These are phyloP conservation scores for Himantopus leucocephalus DNA, from an alignment of 2,113 vertebrate genomes.

Conservation along the genomic window DNA sequence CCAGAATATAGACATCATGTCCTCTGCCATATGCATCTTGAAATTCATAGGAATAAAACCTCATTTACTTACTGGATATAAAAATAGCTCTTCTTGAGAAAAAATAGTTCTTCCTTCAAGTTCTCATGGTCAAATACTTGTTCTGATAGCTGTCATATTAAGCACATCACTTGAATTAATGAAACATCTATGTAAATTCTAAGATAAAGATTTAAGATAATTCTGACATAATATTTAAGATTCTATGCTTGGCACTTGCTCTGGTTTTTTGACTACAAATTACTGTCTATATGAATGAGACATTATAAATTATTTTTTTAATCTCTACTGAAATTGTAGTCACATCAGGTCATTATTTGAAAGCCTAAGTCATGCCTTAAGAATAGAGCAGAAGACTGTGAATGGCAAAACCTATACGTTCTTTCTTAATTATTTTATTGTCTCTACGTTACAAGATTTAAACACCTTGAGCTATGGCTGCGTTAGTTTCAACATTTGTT, in stretches of 20 bases:
- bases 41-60: neutral
- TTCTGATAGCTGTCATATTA: neutral
- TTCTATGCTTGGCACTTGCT: neutral
- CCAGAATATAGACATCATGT: neutral
- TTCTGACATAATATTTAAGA: neutral
- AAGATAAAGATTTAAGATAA: neutral
- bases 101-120: neutral
- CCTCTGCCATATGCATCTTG: neutral
- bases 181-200: neutral
- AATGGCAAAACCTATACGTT: neutral
- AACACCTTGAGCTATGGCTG: neutral
- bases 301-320: neutral
- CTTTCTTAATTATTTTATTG: neutral
- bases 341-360: neutral
- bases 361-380: neutral
- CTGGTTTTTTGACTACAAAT: neutral
- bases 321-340: neutral
- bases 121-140: neutral
- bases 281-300: neutral
- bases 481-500: neutral
- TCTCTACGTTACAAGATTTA: neutral
- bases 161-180: neutral
- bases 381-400: neutral
- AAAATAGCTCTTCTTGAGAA: neutral
- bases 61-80: neutral